phyloP scores from a whole-genome alignment of 1,140 invertebrate species.

The Uloborus diversus region DNA sequence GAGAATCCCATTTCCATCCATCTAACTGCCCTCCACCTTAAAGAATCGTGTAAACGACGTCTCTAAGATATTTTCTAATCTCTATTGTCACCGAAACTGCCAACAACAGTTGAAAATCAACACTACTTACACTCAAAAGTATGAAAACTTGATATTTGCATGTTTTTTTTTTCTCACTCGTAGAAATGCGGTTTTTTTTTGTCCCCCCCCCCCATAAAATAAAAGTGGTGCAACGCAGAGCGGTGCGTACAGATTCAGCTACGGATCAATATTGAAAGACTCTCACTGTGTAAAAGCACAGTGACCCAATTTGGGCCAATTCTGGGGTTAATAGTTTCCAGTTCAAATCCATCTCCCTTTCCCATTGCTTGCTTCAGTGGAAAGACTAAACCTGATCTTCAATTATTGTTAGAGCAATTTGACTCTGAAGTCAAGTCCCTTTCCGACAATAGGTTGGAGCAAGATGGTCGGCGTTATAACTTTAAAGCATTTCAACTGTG shows the following conservation, averaged over 20 bases:
- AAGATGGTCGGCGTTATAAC: neutral
- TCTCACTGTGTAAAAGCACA: neutral
- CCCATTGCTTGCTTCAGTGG: conserved; percentile 3
- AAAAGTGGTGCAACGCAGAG: too few species aligned
- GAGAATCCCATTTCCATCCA: too few species aligned
- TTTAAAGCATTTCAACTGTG: conserved; percentile 7
- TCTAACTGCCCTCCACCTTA: too few species aligned
- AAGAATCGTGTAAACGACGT: too few species aligned
- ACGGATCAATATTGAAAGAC: conserved; percentile 11
- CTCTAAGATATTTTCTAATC: too few species aligned
- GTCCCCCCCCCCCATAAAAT: too few species aligned
- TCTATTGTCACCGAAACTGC: too few species aligned
- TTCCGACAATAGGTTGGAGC: neutral
- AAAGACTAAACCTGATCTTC: neutral
- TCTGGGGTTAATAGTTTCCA: neutral
- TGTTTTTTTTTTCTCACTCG: too few species aligned
- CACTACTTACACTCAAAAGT: too few species aligned
- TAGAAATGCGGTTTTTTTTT: too few species aligned
- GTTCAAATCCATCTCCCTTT: neutral
- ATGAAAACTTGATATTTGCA: too few species aligned
- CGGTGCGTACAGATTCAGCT: neutral
- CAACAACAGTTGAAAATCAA: too few species aligned
- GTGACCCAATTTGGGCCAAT: neutral
- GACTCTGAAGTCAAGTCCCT: neutral
- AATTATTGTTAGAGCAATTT: neutral